Evolutionary conservation across 2,113 vertebrate genomes (phyloP).

Genomic region (Anguilla japonica): DNA sequence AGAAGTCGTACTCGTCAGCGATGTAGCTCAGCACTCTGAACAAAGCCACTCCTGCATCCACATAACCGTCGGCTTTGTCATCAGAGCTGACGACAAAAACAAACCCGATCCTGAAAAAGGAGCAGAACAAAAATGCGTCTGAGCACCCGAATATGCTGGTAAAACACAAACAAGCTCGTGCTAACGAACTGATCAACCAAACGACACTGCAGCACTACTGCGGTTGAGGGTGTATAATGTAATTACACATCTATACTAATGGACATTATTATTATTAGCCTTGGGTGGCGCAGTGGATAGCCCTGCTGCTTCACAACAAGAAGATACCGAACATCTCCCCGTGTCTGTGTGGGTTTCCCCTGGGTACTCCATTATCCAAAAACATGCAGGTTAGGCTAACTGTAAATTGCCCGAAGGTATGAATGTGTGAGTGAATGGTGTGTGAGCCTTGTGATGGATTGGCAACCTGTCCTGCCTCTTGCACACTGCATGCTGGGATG

Average conservation of each 20-base stretch:
- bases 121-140: background rate
- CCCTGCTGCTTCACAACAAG: too few relatives aligned
- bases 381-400: background rate
- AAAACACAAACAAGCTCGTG: background rate
- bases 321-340: too few relatives aligned
- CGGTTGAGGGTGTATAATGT: too few relatives aligned
- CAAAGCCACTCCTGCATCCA: constrained; percentile 84
- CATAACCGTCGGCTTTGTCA: constrained; percentile 79
- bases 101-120: constrained; percentile 85
- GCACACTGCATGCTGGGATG: too few relatives aligned
- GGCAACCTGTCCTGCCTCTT: too few relatives aligned
- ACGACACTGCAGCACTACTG: too few relatives aligned
- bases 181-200: too few relatives aligned
- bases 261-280: background rate
- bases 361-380: background rate
- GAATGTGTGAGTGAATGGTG: too few relatives aligned
- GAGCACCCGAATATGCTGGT: background rate
- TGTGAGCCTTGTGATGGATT: too few relatives aligned
- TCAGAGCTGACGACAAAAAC: constrained; percentile 86
- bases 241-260: background rate
- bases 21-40: constrained; percentile 88
- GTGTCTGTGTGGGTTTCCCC: too few relatives aligned
- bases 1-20: constrained; percentile 76
- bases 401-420: too few relatives aligned
- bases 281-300: background rate